phyloP scores from a whole-genome alignment of 2,888 invertebrate species.

The Rugalucina vietnamica region DNA sequence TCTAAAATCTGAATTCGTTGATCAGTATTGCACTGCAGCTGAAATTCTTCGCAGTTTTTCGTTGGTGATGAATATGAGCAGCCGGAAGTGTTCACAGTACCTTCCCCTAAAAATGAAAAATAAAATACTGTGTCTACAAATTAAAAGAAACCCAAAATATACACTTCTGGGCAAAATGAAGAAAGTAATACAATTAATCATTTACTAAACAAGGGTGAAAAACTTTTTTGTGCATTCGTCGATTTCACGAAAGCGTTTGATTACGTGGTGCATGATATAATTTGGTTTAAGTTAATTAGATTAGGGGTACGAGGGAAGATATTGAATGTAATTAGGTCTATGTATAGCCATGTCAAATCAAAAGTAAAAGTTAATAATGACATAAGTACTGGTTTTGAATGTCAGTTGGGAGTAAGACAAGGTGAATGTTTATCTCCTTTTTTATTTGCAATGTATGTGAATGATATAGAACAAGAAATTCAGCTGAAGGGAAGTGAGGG shows the following conservation, averaged over 20 bases:
- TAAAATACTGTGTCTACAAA: too few relatives aligned
- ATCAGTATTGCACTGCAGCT: too few relatives aligned
- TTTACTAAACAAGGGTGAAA: slow-evolving; percentile 12
- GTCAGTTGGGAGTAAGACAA: slow-evolving; percentile 24
- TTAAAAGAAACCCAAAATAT: too few relatives aligned
- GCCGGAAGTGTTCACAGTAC: too few relatives aligned
- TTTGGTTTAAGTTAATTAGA: slow-evolving; percentile 22
- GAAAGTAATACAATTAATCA: too few relatives aligned
- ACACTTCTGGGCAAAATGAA: too few relatives aligned
- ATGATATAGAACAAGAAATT: slow-evolving; percentile 29
- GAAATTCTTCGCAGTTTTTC: too few relatives aligned
- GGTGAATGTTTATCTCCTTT: slow-evolving; percentile 41
- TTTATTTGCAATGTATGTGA: slow-evolving; percentile 33
- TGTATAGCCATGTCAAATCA: slow-evolving; percentile 24
- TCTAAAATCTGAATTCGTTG: too few relatives aligned
- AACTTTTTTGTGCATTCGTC: slow-evolving; percentile 30
- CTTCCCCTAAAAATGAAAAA: too few relatives aligned
- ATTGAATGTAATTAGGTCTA: slow-evolving; percentile 18
- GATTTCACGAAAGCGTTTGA: slow-evolving; percentile 39
- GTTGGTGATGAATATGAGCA: too few relatives aligned
- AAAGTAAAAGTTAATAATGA: slow-evolving; percentile 16
- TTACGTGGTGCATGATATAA: slow-evolving; percentile 23
- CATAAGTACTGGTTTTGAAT: slow-evolving; percentile 10
- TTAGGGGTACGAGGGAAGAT: slow-evolving; percentile 24
- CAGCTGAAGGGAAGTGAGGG: slow-evolving; percentile 1